phyloP scores from a whole-genome alignment of 2,797 vertebrate species.

The Amniataba percoides region DNA sequence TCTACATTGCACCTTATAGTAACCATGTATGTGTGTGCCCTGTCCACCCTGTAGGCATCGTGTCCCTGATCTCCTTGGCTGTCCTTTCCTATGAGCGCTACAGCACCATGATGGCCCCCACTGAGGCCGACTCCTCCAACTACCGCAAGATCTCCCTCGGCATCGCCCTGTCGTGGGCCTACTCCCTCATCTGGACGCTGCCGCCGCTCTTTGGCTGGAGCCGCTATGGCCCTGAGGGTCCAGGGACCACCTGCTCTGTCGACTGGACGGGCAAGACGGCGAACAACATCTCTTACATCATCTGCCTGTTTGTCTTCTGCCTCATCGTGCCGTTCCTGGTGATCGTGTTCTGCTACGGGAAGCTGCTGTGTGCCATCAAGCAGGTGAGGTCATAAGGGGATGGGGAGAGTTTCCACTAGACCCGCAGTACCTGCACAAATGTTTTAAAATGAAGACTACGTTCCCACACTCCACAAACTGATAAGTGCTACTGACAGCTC shows the following conservation, averaged over 20 bases:
- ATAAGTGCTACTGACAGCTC: not conserved
- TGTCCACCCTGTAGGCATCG: slow-evolving; percentile 79
- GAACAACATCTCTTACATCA: slow-evolving; percentile 86
- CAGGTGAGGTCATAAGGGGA: slow-evolving; percentile 81
- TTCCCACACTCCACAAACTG: not conserved
- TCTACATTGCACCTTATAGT: not conserved
- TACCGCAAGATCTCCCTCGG: slow-evolving; percentile 84
- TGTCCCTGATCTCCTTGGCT: slow-evolving; percentile 89
- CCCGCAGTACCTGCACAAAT: not conserved
- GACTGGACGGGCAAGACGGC: slow-evolving; percentile 87
- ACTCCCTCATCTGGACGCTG: slow-evolving; percentile 87
- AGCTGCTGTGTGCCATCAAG: slow-evolving; percentile 85
- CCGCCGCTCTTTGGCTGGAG: slow-evolving; percentile 90
- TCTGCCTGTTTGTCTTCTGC: slow-evolving; percentile 90
- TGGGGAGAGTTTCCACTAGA: not conserved
- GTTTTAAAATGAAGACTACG: not conserved
- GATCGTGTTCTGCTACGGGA: slow-evolving; percentile 87
- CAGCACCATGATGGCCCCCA: slow-evolving; percentile 85
- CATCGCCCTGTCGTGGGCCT: slow-evolving; percentile 86
- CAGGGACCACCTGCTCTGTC: slow-evolving; percentile 89
- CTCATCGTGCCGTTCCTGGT: slow-evolving; percentile 86
- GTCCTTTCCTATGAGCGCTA: slow-evolving; percentile 89
- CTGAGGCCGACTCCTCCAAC: slow-evolving; percentile 87
- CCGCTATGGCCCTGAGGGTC: slow-evolving; percentile 87
- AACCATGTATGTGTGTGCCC: not conserved